Evolutionary conservation across 2,888 invertebrate species (phyloP), one percentile per base, ranked within the genome.

Genomic region (Gymnosoma rotundatum): DNA sequence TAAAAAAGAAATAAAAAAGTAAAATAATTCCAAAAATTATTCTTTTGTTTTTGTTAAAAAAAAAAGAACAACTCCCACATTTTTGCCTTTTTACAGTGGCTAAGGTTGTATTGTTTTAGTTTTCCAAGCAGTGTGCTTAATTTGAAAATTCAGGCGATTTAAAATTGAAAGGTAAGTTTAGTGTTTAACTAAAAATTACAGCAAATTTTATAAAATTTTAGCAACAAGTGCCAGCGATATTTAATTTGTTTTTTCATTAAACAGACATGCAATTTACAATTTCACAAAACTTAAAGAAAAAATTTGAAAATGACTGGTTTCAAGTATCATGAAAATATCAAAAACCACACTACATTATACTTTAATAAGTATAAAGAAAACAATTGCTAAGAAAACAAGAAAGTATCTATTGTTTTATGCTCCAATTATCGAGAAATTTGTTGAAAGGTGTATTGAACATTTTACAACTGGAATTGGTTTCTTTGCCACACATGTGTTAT

Each of bases 401-500:
- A 84, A 84, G 78, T 86, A 76, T n/a, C n/a, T n/a, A n/a, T 83
- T 67, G 74, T 83, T 86, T 83, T 84, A 81, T 84, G 84, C 84
- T 84, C 84, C 81, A 84, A 84, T 84, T 84, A 84, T 84, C 81
- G 84, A 78, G 84, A 84, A 84, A 84, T 84, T 81, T 78, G 80
- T 81, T 84, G 84, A 84, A 84, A 81, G 74, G 84, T 74, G 81
- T 82, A 79, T 79, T 82, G 81, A 63, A 72, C 76, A 61, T 50
- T 60, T 60, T 58, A 25, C 10, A 66, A 70, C 61, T 48, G 42
- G 60, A 63, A 67, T 67, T 32, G 58, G 25, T 66, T 83, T 67
- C 69, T 67, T 54, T 76, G 63, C 60, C 73, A 54, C 67, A 73
- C 50, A 83, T 54, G 18, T 64, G 8, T 56, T 25, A 54, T 74